Conservation (phyloP, 2,888 invertebrate species). For the Caenorhabditis sinica region DNA sequence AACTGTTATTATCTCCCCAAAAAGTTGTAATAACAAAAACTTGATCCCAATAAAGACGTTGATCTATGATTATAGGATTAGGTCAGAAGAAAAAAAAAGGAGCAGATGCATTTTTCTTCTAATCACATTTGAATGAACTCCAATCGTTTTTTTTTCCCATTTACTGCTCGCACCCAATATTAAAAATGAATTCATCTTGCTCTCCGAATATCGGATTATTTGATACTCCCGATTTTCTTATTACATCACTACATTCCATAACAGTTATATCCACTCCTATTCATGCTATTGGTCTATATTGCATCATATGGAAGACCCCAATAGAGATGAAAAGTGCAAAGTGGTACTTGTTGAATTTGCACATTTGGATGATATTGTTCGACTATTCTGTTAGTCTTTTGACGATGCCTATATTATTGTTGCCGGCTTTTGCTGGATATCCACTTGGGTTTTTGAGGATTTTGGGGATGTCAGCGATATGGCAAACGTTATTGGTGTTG, state of each 20-base stretch:
- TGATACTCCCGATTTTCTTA: background rate
- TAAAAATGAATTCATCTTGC: background rate
- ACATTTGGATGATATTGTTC: slow-evolving; percentile 9
- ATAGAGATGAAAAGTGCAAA: slow-evolving; percentile 27
- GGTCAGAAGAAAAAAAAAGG: background rate
- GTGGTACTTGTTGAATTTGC: slow-evolving; percentile 7
- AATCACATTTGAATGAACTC: slow-evolving; percentile 8
- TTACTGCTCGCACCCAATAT: background rate
- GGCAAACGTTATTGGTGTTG: background rate
- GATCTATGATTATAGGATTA: slow-evolving; percentile 1
- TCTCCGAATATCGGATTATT: background rate
- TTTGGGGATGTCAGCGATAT: background rate
- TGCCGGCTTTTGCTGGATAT: background rate
- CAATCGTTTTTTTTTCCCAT: background rate
- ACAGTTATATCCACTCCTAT: slow-evolving; percentile 23
- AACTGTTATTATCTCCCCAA: too few relatives aligned
- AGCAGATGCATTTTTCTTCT: background rate
- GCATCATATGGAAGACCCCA: slow-evolving; percentile 29
- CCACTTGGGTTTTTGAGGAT: background rate
- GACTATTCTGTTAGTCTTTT: slow-evolving; percentile 21
- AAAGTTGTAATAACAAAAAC: too few relatives aligned
- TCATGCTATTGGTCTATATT: slow-evolving; percentile 25
- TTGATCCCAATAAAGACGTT: background rate
- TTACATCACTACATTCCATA: background rate
- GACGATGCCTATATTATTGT: background rate